Evolutionary conservation across 35 echinoderm and acorn worm genomes (phyloP).

Genomic region (Patiria miniata): DNA sequence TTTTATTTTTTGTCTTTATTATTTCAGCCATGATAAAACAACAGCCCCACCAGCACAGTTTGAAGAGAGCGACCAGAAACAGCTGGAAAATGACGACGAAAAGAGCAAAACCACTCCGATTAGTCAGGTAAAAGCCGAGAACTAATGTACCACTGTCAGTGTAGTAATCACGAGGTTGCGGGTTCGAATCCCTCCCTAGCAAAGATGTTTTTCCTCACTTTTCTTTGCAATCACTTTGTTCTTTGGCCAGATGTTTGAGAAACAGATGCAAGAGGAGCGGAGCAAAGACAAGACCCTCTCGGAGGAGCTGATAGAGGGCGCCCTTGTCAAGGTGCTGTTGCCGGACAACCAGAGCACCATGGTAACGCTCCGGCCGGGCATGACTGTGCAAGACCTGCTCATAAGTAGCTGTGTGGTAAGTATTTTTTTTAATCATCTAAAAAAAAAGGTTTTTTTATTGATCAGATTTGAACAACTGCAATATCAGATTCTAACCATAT

Average conservation of each 20-base stretch:
- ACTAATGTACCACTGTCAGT: too few relatives aligned
- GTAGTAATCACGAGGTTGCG: too few relatives aligned
- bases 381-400: conserved; percentile 95
- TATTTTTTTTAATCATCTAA: background rate
- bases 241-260: conserved; percentile 15
- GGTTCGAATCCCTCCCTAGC: too few relatives aligned
- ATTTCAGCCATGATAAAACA: background rate
- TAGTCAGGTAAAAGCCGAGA: too few relatives aligned
- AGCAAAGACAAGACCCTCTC: conserved; percentile 15
- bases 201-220: too few relatives aligned
- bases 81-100: too few relatives aligned
- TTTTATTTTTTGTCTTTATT: background rate
- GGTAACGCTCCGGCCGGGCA: conserved; percentile 84
- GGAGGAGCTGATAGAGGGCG: conserved; percentile 65
- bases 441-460: too few relatives aligned
- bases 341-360: conserved; percentile 91
- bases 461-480: too few relatives aligned
- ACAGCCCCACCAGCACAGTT: background rate
- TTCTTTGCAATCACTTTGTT: background rate
- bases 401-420: conserved; percentile 90
- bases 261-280: background rate
- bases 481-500: too few relatives aligned
- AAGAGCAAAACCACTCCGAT: too few relatives aligned
- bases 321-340: conserved; percentile 69
- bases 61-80: background rate